These are phyloP conservation scores for Subanguina moxae DNA, from an alignment of 1,140 invertebrate species.

Conservation along the genomic window DNA sequence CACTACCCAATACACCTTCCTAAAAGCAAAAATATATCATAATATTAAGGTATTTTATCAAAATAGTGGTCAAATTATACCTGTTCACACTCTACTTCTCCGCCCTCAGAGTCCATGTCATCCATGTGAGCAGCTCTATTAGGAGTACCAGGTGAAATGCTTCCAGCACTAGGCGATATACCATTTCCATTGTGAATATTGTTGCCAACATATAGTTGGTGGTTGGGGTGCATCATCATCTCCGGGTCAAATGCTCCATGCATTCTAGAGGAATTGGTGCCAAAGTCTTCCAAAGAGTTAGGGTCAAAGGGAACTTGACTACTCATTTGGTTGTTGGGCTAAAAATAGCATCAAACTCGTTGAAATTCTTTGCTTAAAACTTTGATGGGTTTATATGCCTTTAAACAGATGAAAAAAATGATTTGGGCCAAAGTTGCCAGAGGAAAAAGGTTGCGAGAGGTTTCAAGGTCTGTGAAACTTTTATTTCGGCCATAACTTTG, in stretches of 20 bases:
- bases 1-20: constrained; percentile 21
- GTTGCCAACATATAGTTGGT: background rate
- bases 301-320: background rate
- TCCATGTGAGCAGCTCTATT: background rate
- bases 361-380: too few species aligned
- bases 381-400: too few species aligned
- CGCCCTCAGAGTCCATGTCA: background rate
- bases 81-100: constrained; percentile 10
- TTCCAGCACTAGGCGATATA: constrained; percentile 10
- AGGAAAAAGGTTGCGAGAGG: too few species aligned
- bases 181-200: background rate
- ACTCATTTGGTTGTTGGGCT: background rate
- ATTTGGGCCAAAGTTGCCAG: too few species aligned
- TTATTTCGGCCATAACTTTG: too few species aligned
- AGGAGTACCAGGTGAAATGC: background rate
- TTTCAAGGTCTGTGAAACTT: too few species aligned
- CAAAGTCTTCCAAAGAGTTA: background rate
- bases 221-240: background rate
- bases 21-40: background rate
- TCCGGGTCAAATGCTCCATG: background rate
- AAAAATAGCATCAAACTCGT: background rate
- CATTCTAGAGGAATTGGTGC: background rate
- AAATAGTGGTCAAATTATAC: background rate
- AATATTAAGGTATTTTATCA: background rate
- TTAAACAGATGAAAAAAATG: too few species aligned